These are phyloP conservation scores for Philereme transversata DNA, from an alignment of 2,888 invertebrate species.

Conservation along the genomic window DNA sequence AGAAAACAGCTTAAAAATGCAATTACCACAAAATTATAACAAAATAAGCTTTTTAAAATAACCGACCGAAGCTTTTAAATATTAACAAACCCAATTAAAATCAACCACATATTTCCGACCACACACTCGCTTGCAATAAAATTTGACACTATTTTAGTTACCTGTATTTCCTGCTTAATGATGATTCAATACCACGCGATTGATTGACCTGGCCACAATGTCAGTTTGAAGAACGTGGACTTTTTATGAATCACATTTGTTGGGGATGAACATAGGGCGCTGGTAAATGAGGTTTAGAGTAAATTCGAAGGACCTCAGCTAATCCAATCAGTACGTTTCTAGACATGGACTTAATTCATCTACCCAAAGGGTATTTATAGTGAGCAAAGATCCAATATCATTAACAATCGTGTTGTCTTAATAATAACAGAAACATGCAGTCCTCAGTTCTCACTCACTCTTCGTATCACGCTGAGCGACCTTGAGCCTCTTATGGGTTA, in stretches of 20 bases:
- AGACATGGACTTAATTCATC: no score
- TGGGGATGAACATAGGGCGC: no score
- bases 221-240: neutral
- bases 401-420: no score
- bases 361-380: no score
- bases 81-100: constrained; percentile 23
- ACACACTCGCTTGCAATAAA: constrained; percentile 16
- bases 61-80: constrained; percentile 9
- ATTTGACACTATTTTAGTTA: constrained; percentile 16
- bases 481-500: no score
- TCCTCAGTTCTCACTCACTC: no score
- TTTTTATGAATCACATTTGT: constrained; percentile 2
- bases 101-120: constrained; percentile 14
- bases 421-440: no score
- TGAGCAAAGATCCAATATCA: no score
- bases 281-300: no score
- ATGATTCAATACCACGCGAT: constrained; percentile 17
- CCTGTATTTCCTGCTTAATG: constrained; percentile 10
- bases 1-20: neutral
- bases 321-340: no score
- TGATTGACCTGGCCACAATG: neutral
- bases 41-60: constrained; percentile 2
- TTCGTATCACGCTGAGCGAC: no score
- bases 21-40: neutral
- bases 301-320: no score